phyloP scores from a whole-genome alignment of 2,888 invertebrate genomes.

The Ichneumoninae sp. region DNA sequence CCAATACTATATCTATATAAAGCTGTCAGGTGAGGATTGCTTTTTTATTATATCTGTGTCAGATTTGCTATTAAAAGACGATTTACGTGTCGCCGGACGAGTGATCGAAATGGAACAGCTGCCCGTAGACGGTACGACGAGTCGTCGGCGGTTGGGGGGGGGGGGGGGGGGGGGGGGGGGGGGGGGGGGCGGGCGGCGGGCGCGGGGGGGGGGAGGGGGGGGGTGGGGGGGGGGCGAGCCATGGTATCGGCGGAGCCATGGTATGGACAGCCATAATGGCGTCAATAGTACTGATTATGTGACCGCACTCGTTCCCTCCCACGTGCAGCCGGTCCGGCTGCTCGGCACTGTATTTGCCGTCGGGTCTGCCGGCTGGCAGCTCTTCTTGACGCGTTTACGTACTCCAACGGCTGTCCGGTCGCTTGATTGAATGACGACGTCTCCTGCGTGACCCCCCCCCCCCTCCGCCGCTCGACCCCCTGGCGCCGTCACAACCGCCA shows the following conservation, averaged over 20 bases:
- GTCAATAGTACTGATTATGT: constrained; percentile 81
- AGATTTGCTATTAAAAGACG: background rate
- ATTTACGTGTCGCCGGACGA: constrained; percentile 24
- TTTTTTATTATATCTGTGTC: background rate
- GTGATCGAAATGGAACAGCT: constrained; percentile 11
- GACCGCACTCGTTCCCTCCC: constrained; percentile 72
- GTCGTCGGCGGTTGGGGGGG: background rate
- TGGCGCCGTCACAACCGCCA: background rate
- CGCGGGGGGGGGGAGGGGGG: no score
- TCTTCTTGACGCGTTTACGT: constrained; percentile 8
- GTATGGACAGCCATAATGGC: constrained; percentile 71
- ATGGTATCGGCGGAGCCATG: constrained; percentile 50
- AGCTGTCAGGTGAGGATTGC: background rate
- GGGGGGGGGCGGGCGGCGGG: no score
- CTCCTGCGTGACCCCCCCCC: no score
- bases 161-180: no score
- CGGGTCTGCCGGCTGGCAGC: background rate
- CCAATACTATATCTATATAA: background rate
- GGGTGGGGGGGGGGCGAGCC: background rate
- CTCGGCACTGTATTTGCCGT: background rate
- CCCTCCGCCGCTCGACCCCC: no score
- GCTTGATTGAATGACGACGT: background rate
- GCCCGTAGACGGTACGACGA: background rate
- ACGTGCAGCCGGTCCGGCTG: constrained; percentile 49
- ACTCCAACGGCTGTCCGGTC: background rate